These are phyloP conservation scores for Callospermophilus lateralis DNA, from an alignment of 2,113 vertebrate genomes.

Conservation along the genomic window DNA sequence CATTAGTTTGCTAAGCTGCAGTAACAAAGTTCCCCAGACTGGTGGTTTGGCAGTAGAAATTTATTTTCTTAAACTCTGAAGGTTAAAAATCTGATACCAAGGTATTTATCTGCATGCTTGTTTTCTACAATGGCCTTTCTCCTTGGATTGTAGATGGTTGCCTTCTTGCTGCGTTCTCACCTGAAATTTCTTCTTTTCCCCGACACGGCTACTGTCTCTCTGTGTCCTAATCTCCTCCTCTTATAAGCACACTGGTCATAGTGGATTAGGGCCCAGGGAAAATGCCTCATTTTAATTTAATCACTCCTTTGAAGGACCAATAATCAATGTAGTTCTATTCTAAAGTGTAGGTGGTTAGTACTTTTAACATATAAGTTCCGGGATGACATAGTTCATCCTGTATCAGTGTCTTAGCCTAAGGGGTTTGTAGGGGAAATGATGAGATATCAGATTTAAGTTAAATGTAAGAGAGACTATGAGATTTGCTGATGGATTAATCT, in stretches of 20 bases:
- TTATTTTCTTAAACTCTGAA: not conserved
- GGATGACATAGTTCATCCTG: not conserved
- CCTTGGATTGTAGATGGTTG: not conserved
- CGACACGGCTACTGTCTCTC: not conserved
- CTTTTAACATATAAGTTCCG: not conserved
- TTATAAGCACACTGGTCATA: not conserved
- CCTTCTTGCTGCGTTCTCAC: not conserved
- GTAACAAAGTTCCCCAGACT: not conserved
- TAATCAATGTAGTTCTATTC: not conserved
- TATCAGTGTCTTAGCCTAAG: not conserved
- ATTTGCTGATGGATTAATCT: not conserved
- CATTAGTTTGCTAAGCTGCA: not conserved
- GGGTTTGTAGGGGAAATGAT: not conserved
- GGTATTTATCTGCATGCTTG: not conserved
- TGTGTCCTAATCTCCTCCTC: not conserved
- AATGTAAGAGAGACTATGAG: not conserved
- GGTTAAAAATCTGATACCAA: not conserved
- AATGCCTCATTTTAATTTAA: not conserved
- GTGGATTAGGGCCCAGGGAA: fast-evolving
- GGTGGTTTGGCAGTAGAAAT: not conserved
- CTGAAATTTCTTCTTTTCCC: not conserved
- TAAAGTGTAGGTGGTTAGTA: not conserved
- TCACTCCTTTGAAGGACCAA: not conserved
- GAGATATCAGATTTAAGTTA: not conserved
- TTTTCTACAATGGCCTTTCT: not conserved